Conservation (phyloP, 2,797 vertebrate genomes). For the Danio jaintianensis region DNA sequence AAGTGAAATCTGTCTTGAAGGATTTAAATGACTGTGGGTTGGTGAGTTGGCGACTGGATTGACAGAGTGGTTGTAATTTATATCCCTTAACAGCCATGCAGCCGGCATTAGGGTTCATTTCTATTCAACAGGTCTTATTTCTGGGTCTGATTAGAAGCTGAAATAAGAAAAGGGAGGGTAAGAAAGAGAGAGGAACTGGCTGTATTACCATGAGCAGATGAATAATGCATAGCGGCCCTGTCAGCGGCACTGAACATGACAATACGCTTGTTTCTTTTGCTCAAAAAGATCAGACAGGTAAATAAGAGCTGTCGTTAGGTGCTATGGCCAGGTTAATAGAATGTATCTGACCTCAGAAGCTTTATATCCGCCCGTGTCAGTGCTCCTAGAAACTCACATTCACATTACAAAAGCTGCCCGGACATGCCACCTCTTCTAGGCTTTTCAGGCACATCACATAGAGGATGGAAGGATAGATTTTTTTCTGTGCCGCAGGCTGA, state of each 20-base stretch:
- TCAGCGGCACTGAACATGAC: conserved; percentile 55
- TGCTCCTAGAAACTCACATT: neutral
- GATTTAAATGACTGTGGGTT: conserved; percentile 40
- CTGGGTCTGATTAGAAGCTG: conserved; percentile 39
- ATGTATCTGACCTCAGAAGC: conserved; percentile 62
- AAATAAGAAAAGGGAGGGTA: conserved; percentile 7
- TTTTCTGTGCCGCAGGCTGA: neutral
- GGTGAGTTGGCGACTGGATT: conserved; percentile 43
- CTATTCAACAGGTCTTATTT: conserved; percentile 36
- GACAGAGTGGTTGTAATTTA: conserved; percentile 41
- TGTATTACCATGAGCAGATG: conserved; percentile 46
- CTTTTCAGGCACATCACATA: no score
- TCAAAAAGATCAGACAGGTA: conserved; percentile 66
- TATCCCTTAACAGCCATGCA: conserved; percentile 49
- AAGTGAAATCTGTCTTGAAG: neutral
- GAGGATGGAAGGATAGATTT: neutral
- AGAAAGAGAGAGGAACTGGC: conserved; percentile 32
- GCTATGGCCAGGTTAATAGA: conserved; percentile 61
- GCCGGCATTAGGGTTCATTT: conserved; percentile 52
- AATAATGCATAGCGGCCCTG: conserved; percentile 66
- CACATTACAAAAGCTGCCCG: conserved; percentile 14
- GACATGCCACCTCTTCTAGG: neutral
- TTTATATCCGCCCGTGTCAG: conserved; percentile 24
- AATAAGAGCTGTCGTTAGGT: conserved; percentile 54
- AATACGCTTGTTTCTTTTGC: conserved; percentile 47